Evolutionary conservation across 1,140 invertebrate species (phyloP), one percentile per base, ranked within the genome.

Genomic region (Leptinotarsa defecta): DNA sequence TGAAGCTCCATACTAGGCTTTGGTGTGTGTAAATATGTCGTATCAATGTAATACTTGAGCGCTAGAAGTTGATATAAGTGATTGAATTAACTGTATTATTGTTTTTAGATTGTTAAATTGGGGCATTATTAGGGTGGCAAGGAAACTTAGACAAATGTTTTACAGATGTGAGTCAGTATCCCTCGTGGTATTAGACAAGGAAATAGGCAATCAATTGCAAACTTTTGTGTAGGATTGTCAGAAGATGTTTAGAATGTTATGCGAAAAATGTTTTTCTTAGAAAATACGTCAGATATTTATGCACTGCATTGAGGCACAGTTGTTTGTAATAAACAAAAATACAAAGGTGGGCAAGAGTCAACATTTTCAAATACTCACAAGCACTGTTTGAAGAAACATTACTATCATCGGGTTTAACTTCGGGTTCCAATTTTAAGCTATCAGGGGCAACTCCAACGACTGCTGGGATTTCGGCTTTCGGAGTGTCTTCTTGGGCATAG

Each of bases 401-500:
- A 43, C 77, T 78, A 13, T 80, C 81, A 15, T 86, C 85, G 48
- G 88, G 89, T 85, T 94, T 93, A 5, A 86, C 90, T 87, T 91
- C 91, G 13, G 88, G 85, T 72, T 91, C 88, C 27, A 89, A 85
- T 78, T 89, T 88, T 13, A 87, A 84, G 48, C 89, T 86, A 76
- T 90, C 88, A n/a, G 91, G 88, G 69, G 91, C 91, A 19, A 94
- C 91, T 3, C 94, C 95, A 68, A 96, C 91, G 76, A 93, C 91
- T 34, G 94, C 92, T 3, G 96, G 96, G 74, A 97, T 95, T 88
- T 97, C 96, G 20, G 94, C 94, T 88, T 95, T 96, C 11, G 96
- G 96, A 19, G 94, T 93, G 85, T 98, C 96, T 86, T 98, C 96
- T 80, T 95, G 95, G 48, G 95, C 95, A 90, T 95, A 96, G 72